A percentile compares a stretch with the other conserved stretches of the same genome.
Conservation (phyloP, 2,888 invertebrate species). For the Spilarctia lutea region DNA sequence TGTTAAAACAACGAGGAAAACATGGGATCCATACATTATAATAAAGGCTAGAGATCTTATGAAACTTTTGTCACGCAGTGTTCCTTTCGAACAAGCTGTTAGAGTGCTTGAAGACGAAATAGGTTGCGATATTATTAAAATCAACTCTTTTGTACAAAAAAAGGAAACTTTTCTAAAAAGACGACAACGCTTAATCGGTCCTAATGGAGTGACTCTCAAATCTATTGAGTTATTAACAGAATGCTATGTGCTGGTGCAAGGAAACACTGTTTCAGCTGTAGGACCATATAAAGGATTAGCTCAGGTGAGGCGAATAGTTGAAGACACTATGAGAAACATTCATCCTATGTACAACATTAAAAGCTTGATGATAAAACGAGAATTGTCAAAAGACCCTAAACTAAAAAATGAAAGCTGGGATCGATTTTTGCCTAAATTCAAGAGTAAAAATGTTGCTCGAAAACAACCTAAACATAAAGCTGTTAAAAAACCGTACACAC, state of each 20-base stretch:
- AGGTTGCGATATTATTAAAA: slow-evolving; percentile 98
- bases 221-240: slow-evolving; percentile 98
- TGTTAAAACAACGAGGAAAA: slow-evolving; percentile 97
- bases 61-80: slow-evolving; percentile 97
- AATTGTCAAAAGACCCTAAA: slow-evolving; percentile 96
- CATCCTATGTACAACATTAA: slow-evolving; percentile 99
- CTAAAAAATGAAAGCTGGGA: slow-evolving; percentile 98
- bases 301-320: slow-evolving; percentile 95
- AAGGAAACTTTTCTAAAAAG: slow-evolving; percentile 98
- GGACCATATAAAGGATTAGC: slow-evolving; percentile 97
- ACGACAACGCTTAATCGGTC: slow-evolving; percentile 97
- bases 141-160: slow-evolving; percentile 95
- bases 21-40: slow-evolving; percentile 99
- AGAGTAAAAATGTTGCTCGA: slow-evolving; percentile 94
- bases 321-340: slow-evolving; percentile 99
- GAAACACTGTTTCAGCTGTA: slow-evolving; percentile 98
- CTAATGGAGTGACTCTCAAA: slow-evolving; percentile 99
- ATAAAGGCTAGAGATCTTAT: slow-evolving; percentile 98
- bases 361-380: slow-evolving; percentile 98
- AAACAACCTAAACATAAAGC: slow-evolving; percentile 96
- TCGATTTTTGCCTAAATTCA: slow-evolving; percentile 97
- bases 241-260: slow-evolving; percentile 98
- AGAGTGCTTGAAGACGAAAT: slow-evolving; percentile 95
- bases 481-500: slow-evolving; percentile 97
- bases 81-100: slow-evolving; percentile 98